A percentile compares a stretch with the other conserved stretches of the same genome.
Conservation (phyloP, 2,888 invertebrate species). For the Drosophila borealis region DNA sequence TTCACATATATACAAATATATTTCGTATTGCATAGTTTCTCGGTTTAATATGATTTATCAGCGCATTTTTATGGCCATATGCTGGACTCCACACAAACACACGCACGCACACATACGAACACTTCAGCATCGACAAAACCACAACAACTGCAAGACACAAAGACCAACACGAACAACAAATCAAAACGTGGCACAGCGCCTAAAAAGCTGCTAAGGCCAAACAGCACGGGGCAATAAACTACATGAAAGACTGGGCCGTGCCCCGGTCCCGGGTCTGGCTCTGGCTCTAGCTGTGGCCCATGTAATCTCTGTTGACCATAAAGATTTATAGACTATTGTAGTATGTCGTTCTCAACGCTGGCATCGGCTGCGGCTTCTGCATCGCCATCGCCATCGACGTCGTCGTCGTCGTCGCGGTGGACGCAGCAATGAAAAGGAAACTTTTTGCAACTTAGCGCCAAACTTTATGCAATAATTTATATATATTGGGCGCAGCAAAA, state of each 20-base stretch:
- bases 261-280: neutral
- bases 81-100: constrained; percentile 36
- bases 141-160: constrained; percentile 50
- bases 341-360: constrained; percentile 66
- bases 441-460: constrained; percentile 82
- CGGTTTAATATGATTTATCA: constrained; percentile 72
- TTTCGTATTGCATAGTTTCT: constrained; percentile 40
- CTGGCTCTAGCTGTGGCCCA: constrained; percentile 56
- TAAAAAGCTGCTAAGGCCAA: constrained; percentile 72
- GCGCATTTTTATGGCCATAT: constrained; percentile 75
- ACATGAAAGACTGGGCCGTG: constrained; percentile 43
- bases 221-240: constrained; percentile 71
- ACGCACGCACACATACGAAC: constrained; percentile 1
- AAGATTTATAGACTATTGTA: constrained; percentile 81
- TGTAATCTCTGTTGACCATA: constrained; percentile 81
- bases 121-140: constrained; percentile 27
- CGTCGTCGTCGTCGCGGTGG: constrained; percentile 46
- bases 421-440: constrained; percentile 79
- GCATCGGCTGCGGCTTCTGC: constrained; percentile 22
- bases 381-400: constrained; percentile 17
- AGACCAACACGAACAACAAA: constrained; percentile 62
- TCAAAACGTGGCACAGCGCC: constrained; percentile 73
- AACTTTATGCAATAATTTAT: constrained; percentile 83
- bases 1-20: constrained; percentile 27
- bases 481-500: constrained; percentile 67